A percentile compares a stretch with the other conserved stretches of the same genome.
These are phyloP conservation scores for Ypsolopha sequella DNA, from an alignment of 2,888 invertebrate species.

Conservation along the genomic window DNA sequence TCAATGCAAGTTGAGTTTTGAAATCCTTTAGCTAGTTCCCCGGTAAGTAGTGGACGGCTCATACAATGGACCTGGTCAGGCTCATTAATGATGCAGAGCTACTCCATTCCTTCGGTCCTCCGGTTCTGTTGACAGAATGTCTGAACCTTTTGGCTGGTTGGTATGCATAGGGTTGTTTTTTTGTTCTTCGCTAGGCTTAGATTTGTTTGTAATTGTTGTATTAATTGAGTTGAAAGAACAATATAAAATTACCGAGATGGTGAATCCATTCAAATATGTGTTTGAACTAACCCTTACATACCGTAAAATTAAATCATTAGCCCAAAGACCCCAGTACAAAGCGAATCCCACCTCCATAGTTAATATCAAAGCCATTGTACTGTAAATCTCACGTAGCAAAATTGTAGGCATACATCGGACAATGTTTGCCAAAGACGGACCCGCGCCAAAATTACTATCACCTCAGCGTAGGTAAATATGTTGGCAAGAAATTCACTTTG, in stretches of 20 bases:
- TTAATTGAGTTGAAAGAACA: too few relatives aligned
- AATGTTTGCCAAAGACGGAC: slow-evolving; percentile 43
- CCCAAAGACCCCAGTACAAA: neutral
- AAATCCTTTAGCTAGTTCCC: slow-evolving; percentile 6
- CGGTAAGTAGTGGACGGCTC: slow-evolving; percentile 5
- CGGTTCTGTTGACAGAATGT: slow-evolving; percentile 3
- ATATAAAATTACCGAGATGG: too few relatives aligned
- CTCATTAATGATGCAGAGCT: slow-evolving; percentile 55
- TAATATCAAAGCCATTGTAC: neutral
- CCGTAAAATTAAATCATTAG: neutral
- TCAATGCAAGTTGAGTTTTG: slow-evolving; percentile 44
- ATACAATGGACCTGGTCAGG: slow-evolving; percentile 54
- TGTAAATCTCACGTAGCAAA: slow-evolving; percentile 14
- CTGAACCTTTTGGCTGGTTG: neutral
- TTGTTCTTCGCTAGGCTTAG: too few relatives aligned
- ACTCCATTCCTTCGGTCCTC: slow-evolving; percentile 9
- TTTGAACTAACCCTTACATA: too few relatives aligned
- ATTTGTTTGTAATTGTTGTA: too few relatives aligned
- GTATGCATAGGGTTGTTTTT: too few relatives aligned
- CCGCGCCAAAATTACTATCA: slow-evolving; percentile 69
- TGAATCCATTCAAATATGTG: too few relatives aligned
- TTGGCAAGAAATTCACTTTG: slow-evolving; percentile 69
- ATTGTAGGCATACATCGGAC: slow-evolving; percentile 37
- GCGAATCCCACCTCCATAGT: neutral
- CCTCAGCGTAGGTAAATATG: slow-evolving; percentile 69